phyloP scores from a whole-genome alignment of 2,797 vertebrate genomes.

The Eulemur albifrons region DNA sequence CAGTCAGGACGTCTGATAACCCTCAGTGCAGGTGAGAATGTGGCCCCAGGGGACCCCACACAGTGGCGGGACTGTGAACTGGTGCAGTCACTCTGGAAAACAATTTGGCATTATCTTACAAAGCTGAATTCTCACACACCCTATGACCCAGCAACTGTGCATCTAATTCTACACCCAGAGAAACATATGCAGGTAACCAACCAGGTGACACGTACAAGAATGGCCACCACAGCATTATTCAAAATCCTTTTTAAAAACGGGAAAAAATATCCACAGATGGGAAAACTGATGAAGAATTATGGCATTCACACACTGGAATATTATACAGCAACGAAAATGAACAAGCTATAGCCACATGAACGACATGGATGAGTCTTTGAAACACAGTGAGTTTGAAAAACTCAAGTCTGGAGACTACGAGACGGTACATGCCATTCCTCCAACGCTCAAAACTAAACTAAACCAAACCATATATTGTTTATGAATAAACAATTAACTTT shows the following conservation, averaged over 20 bases:
- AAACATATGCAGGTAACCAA: not conserved
- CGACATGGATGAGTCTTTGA: not conserved
- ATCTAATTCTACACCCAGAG: not conserved
- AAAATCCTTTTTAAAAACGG: not conserved
- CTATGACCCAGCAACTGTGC: no score
- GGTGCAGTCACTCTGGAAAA: not conserved
- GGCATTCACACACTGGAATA: not conserved
- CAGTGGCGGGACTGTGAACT: fast-evolving
- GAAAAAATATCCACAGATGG: not conserved
- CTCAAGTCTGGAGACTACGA: fast-evolving
- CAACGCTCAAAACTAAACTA: not conserved
- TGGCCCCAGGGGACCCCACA: fast-evolving
- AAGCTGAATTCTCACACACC: not conserved
- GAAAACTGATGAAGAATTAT: not conserved
- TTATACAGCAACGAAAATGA: not conserved
- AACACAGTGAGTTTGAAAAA: not conserved
- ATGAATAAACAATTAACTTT: not conserved
- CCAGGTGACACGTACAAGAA: not conserved
- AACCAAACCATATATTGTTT: not conserved
- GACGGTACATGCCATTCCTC: not conserved
- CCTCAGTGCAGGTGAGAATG: no score
- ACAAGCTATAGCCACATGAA: not conserved
- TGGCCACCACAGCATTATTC: not conserved
- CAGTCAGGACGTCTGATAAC: fast-evolving
- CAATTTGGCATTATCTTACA: not conserved